Evolutionary conservation across 1,140 invertebrate genomes (phyloP), one percentile per base, ranked within the genome.

Genomic region (Pissodes strobi): DNA sequence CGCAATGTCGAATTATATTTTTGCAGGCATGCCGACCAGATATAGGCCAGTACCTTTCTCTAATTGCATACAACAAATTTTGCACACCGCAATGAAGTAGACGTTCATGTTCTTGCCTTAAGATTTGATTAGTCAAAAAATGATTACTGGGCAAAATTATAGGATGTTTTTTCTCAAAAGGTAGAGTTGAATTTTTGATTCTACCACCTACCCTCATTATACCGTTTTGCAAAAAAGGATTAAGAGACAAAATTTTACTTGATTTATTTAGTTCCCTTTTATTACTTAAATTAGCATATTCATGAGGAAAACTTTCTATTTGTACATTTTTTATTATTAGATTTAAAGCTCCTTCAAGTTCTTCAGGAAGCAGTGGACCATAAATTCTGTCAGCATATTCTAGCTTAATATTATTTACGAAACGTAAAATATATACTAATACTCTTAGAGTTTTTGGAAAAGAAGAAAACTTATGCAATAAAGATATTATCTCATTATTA

Each of bases 141-240:
- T 64, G 39, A 39, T 18, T 37, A 10, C 38, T 64, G 9, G 66
- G 69, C 38, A 70, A 15, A 21, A 70, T 51, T n/a, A 70, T 66
- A 3, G 68, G 66, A 51, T 68, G 61, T 53, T 67, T 72, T 49
- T 34, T 49, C 6, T 52, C 52, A 49, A 38, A 70, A 21, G 51
- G 1, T 15, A 68, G 48, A 22, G 48, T 17, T 25, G 69, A 51
- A 43, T 69, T 56, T 58, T 67, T 52, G 23, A 75, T 49, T 48
- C 72, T 61, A n/a, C 70, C 71, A 13, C 69, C 69, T 8, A 75
- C 74, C 27, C 70, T 57, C 15, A 76, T 18, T 38, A 74, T 67
- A 27, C 64, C 15, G 17, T 56, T 46, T 38, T 74, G 62, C 6
- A 71, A 46, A 43, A 71, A 69, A 17, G 73, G n/a, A n/a, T n/a